phyloP scores from a whole-genome alignment of 2,888 invertebrate species.

The Drosophila macrothrix region DNA sequence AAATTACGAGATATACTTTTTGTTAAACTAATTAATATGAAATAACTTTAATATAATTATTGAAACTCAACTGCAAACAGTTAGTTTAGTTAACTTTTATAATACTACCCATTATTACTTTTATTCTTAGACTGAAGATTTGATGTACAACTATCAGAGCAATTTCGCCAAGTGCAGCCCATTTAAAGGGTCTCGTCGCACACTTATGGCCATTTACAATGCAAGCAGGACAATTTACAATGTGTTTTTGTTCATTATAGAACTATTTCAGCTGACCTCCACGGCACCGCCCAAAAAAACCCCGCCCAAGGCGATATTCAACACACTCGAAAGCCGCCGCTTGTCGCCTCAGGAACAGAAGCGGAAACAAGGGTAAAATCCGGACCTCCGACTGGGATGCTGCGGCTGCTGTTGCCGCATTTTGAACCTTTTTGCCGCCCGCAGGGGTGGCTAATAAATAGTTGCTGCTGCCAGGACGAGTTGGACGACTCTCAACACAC shows the following conservation, averaged over 20 bases:
- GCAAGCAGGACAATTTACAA: slow-evolving; percentile 78
- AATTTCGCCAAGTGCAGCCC: slow-evolving; percentile 49
- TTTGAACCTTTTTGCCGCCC: slow-evolving; percentile 61
- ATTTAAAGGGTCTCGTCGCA: slow-evolving; percentile 34
- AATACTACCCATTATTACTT: neutral
- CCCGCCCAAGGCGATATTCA: slow-evolving; percentile 62
- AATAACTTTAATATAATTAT: neutral
- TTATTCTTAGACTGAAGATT: neutral
- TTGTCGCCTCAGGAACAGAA: slow-evolving; percentile 67
- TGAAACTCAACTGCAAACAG: neutral
- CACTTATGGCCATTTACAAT: slow-evolving; percentile 74
- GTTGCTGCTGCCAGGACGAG: slow-evolving; percentile 57
- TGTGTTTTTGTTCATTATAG: slow-evolving; percentile 80
- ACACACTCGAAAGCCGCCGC: slow-evolving; percentile 64
- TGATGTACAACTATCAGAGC: neutral
- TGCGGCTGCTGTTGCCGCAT: slow-evolving; percentile 60
- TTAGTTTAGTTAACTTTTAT: neutral
- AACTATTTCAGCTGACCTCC: slow-evolving; percentile 77
- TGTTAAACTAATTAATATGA: neutral
- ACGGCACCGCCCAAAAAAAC: slow-evolving; percentile 48
- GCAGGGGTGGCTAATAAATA: slow-evolving; percentile 75
- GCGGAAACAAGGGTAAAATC: slow-evolving; percentile 65
- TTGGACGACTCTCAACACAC: slow-evolving; percentile 65
- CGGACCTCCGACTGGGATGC: slow-evolving; percentile 61
- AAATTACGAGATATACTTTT: neutral